Conservation (phyloP, 2,797 vertebrate species). For the Prionace glauca region DNA sequence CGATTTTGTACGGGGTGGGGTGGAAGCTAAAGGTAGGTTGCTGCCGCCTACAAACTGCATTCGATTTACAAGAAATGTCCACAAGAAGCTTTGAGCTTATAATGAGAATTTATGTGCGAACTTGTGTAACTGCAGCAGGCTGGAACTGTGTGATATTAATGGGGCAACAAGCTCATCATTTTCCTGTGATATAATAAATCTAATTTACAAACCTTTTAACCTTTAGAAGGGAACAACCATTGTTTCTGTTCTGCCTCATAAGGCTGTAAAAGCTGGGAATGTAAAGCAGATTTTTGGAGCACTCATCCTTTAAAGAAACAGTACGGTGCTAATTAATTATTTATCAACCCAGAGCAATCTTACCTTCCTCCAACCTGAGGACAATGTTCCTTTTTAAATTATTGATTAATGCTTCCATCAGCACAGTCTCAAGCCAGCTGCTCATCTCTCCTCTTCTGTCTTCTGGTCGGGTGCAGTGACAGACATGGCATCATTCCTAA, state of each 20-base stretch:
- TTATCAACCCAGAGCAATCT: background rate
- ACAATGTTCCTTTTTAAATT: background rate
- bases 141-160: background rate
- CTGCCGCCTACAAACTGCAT: background rate
- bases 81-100: background rate
- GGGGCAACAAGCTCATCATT: background rate
- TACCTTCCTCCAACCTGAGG: background rate
- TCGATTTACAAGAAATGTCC: background rate
- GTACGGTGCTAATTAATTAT: background rate
- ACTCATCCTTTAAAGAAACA: background rate
- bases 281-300: background rate
- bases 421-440: conserved; percentile 13
- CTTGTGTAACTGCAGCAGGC: background rate
- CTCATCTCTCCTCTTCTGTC: background rate
- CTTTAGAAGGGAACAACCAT: background rate
- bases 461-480: background rate
- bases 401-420: background rate
- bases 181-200: background rate
- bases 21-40: background rate
- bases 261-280: background rate
- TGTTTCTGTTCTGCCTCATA: background rate
- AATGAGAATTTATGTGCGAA: conserved; percentile 2
- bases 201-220: background rate
- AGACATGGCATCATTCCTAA: background rate
- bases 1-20: background rate